A percentile compares a stretch with the other conserved stretches of the same genome.
phyloP scores from a whole-genome alignment of 2,888 invertebrate species.

The Fragum whitleyi region DNA sequence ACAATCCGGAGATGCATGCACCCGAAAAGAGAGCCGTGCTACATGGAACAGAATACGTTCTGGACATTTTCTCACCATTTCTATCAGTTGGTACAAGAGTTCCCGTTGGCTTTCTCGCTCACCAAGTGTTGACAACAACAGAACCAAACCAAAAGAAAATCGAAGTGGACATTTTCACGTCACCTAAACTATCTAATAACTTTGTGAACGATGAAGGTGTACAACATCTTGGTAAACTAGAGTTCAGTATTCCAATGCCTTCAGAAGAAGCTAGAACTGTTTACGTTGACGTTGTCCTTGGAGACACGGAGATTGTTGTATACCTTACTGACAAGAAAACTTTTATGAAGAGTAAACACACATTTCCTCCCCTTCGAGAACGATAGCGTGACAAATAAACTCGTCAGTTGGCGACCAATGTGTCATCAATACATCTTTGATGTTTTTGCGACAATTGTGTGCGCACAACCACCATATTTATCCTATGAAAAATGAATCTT shows the following conservation, averaged over 20 bases:
- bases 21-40: conserved; percentile 33
- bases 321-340: conserved; percentile 60
- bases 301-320: conserved; percentile 52
- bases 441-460: too few species aligned
- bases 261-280: conserved; percentile 58
- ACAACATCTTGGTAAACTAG: conserved; percentile 47
- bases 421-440: too few species aligned
- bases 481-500: too few species aligned
- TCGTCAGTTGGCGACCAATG: too few species aligned
- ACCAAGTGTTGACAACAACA: conserved; percentile 59
- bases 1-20: conserved; percentile 61
- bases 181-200: conserved; percentile 46
- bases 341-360: conserved; percentile 29
- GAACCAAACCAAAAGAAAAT: conserved; percentile 59
- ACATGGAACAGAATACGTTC: conserved; percentile 51
- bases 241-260: conserved; percentile 52
- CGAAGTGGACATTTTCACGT: conserved; percentile 56
- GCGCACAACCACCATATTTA: too few species aligned
- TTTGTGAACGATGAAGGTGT: conserved; percentile 58
- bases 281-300: conserved; percentile 56
- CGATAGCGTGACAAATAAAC: background rate
- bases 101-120: conserved; percentile 58
- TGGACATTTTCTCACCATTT: conserved; percentile 66
- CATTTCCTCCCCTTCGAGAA: conserved; percentile 30
- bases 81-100: conserved; percentile 60